Conservation (phyloP, 2,113 vertebrate genomes). For the Gadus macrocephalus region DNA sequence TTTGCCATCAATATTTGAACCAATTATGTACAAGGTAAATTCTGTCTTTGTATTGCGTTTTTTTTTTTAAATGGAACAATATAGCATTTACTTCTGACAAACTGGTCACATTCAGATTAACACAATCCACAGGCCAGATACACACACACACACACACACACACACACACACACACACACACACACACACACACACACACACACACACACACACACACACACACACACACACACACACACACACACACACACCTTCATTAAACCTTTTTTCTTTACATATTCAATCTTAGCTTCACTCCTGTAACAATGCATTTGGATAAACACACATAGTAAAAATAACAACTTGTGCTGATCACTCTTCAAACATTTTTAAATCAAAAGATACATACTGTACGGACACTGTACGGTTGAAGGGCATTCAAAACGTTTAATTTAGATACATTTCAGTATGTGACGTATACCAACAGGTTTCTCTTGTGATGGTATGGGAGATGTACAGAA, state of each 20-base stretch:
- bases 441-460: constrained; percentile 13
- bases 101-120: not conserved
- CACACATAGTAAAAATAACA: not conserved
- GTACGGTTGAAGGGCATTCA: constrained; percentile 31
- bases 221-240: not conserved
- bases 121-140: not conserved
- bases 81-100: not conserved
- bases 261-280: not conserved
- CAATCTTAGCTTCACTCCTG: not conserved
- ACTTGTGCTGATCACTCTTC: constrained; percentile 10
- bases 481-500: too few species aligned
- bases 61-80: constrained; percentile 51
- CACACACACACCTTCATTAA: not conserved
- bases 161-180: not conserved
- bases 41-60: constrained; percentile 47
- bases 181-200: not conserved
- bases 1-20: constrained; percentile 61
- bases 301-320: not conserved
- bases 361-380: constrained; percentile 14
- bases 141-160: not conserved
- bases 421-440: constrained; percentile 47
- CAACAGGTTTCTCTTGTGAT: not conserved
- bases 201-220: not conserved
- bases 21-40: constrained; percentile 42
- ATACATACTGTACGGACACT: constrained; percentile 48